phyloP scores from a whole-genome alignment of 2,113 vertebrate species.

The Hippocampus barbouri region DNA sequence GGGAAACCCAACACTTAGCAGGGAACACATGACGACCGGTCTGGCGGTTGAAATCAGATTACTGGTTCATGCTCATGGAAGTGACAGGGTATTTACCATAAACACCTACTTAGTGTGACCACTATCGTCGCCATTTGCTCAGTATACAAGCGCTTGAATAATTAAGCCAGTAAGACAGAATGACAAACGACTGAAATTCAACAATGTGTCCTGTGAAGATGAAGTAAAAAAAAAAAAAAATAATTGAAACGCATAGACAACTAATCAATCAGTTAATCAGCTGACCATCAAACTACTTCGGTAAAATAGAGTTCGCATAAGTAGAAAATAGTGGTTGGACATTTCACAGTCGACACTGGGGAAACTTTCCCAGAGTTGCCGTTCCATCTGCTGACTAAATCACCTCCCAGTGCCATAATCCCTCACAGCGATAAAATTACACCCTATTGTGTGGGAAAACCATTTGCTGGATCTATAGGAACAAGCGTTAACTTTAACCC shows the following conservation, averaged over 20 bases:
- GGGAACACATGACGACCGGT: constrained; percentile 56
- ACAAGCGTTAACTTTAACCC: constrained; percentile 37
- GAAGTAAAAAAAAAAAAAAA: constrained; percentile 5
- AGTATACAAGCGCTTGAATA: constrained; percentile 16
- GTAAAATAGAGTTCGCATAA: background rate
- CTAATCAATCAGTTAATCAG: constrained; percentile 1
- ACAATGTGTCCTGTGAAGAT: constrained; percentile 9
- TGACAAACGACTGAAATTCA: constrained; percentile 19
- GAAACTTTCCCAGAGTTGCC: constrained; percentile 55
- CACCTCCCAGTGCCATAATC: constrained; percentile 59
- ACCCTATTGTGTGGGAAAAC: constrained; percentile 67
- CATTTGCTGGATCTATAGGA: constrained; percentile 50
- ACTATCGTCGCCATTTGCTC: constrained; percentile 20
- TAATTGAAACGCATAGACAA: background rate
- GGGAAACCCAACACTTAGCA: constrained; percentile 68
- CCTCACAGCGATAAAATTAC: constrained; percentile 64
- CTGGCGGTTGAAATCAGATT: constrained; percentile 67
- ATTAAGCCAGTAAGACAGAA: constrained; percentile 6
- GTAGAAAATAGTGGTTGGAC: constrained; percentile 46
- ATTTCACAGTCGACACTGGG: constrained; percentile 33
- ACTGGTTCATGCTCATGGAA: constrained; percentile 48
- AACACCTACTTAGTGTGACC: constrained; percentile 53
- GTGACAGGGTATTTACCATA: constrained; percentile 62
- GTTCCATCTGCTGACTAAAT: constrained; percentile 56
- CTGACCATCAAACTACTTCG: background rate